Conservation (phyloP, 2,888 invertebrate species). For the Platycheirus albimanus region DNA sequence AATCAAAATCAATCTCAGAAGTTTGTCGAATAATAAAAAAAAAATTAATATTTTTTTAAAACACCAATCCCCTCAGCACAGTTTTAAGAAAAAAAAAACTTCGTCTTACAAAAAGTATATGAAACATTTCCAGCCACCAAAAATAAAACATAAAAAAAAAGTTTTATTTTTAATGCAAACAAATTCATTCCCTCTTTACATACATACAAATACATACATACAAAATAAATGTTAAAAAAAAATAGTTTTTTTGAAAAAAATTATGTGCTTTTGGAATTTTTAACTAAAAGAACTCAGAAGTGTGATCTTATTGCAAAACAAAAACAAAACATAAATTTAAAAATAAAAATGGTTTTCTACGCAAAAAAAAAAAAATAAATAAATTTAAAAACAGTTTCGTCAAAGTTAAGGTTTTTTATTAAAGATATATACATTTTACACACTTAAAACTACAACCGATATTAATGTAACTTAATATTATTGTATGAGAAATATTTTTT, state of each 20-base stretch:
- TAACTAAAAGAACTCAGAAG: slow-evolving; percentile 73
- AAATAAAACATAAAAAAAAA: slow-evolving; percentile 8
- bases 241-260: slow-evolving; percentile 45
- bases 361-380: slow-evolving; percentile 33
- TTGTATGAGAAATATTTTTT: slow-evolving; percentile 67
- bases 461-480: slow-evolving; percentile 26
- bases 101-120: slow-evolving; percentile 28
- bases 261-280: slow-evolving; percentile 70
- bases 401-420: slow-evolving; percentile 57
- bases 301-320: slow-evolving; percentile 69
- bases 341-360: slow-evolving; percentile 41
- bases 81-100: not conserved
- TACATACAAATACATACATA: slow-evolving; percentile 38
- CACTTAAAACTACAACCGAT: slow-evolving; percentile 26
- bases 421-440: slow-evolving; percentile 58
- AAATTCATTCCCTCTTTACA: slow-evolving; percentile 54
- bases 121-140: slow-evolving; percentile 58
- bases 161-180: slow-evolving; percentile 29
- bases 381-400: slow-evolving; percentile 44
- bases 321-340: slow-evolving; percentile 30
- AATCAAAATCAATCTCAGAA: slow-evolving; percentile 16
- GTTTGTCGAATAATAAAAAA: not conserved
- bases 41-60: not conserved
- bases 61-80: slow-evolving; percentile 3
- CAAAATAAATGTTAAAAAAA: slow-evolving; percentile 27